Percentiles rank a stretch among this genome's conserved stretches.
phyloP scores from a whole-genome alignment of 2,113 vertebrate genomes.

The Epinephelus cyanopodus region DNA sequence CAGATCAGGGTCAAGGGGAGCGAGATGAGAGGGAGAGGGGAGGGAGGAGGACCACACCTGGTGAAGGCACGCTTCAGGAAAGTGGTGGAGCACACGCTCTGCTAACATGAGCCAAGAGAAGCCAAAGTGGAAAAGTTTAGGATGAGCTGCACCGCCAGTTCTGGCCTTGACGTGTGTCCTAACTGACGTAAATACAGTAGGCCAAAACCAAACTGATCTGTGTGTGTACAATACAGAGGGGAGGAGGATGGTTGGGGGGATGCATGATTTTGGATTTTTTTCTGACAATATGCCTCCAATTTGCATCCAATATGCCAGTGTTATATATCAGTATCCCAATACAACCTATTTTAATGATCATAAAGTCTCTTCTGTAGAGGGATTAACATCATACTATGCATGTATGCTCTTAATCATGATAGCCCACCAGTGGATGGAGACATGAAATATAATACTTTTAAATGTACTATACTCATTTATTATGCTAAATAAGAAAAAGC shows the following conservation, averaged over 20 bases:
- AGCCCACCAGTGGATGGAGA: too few species aligned
- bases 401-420: too few species aligned
- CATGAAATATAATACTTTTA: too few species aligned
- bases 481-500: too few species aligned
- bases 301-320: too few species aligned
- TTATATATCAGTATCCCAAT: too few species aligned
- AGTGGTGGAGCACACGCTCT: slow-evolving; percentile 41
- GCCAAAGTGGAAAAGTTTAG: slow-evolving; percentile 47
- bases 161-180: slow-evolving; percentile 76
- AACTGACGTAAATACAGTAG: slow-evolving; percentile 69
- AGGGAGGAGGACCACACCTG: slow-evolving; percentile 77
- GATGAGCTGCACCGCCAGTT: slow-evolving; percentile 68
- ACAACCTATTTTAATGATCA: too few species aligned
- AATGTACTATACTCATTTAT: too few species aligned
- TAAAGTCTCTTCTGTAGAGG: too few species aligned
- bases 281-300: too few species aligned
- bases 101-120: slow-evolving; percentile 39
- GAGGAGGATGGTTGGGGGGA: neutral
- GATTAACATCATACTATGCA: too few species aligned
- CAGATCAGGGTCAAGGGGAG: slow-evolving; percentile 78
- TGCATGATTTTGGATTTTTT: too few species aligned
- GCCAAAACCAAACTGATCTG: slow-evolving; percentile 9
- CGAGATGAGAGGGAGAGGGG: slow-evolving; percentile 70
- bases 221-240: neutral
- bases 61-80: slow-evolving; percentile 76